Conservation (phyloP, 2,113 vertebrate genomes). For the Oryzias curvinotus region DNA sequence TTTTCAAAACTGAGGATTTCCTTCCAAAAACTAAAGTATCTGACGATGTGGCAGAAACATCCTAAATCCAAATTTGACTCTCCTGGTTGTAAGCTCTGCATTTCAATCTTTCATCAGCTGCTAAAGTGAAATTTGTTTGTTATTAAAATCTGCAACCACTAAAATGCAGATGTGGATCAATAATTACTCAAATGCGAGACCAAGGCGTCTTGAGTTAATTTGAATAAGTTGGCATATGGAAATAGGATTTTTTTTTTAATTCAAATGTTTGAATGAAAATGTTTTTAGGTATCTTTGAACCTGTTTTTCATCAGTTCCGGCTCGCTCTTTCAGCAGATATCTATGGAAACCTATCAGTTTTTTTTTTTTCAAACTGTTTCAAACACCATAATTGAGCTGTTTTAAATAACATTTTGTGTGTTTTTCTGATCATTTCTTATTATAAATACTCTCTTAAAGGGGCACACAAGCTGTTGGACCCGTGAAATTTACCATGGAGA, state of each 20-base stretch:
- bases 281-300: no score
- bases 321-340: slow-evolving; percentile 1
- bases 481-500: slow-evolving; percentile 23
- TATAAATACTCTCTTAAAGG: background rate
- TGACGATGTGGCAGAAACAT: background rate
- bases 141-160: background rate
- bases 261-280: no score
- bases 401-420: background rate
- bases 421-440: background rate
- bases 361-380: background rate
- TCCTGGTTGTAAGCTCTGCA: background rate
- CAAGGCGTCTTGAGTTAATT: background rate
- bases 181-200: background rate
- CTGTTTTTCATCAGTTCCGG: background rate
- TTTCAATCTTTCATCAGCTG: background rate
- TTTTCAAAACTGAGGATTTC: no score
- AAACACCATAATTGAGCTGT: background rate
- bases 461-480: background rate
- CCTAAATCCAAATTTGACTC: background rate
- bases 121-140: background rate
- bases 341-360: slow-evolving; percentile 14
- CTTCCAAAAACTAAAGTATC: background rate
- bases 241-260: no score
- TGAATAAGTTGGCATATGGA: background rate
- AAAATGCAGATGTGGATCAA: background rate